Evolutionary conservation across 2,113 vertebrate genomes (phyloP), one percentile per base, ranked within the genome.

Genomic region (Merops nubicus): DNA sequence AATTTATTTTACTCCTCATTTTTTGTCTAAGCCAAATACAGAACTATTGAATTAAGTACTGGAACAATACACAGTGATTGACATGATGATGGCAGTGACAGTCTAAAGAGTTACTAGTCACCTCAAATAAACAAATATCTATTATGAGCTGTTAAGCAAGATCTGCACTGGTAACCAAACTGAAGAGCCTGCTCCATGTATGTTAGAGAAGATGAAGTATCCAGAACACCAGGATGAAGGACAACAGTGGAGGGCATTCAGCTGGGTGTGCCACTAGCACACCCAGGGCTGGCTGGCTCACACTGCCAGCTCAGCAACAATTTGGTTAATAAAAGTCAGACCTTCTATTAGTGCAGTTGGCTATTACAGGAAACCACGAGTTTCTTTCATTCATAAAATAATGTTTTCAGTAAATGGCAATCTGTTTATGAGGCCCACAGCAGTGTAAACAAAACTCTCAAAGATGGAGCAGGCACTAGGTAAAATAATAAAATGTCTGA

Each of bases 381-480:
- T 67, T 96, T 79, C 83, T 81, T n/a, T 90, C 92, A 92, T 89
- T 97, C 83, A 75, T 81, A 77, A 93, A 91, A 53, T 10, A 60
- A 78, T 28, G 40, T 67, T 92, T 96, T 68, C 85, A 26, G 65
- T 69, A 95, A 93, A 75, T 45, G 76, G 73, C 56, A 94, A 91
- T 92, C 82, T 89, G 91, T 72, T 91, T 89, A 65, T 10, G 56
- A 93, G 59, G 31, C 59, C 42, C 68, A 60, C n/a, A 60, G 73
- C 53, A 25, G 43, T 16, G 56, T 75, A 90, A 94, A 89, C 56
- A 93, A 54, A 50, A 14, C 26, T 70, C 38, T 28, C 42, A 62
- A 81, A 91, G 77, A 62, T 2, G 9, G 28, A 88, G 68, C 68
- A 74, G 82, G n/a, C 42, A 4, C 3, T 7, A 86, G 60, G 63